These are phyloP conservation scores for Chondrosia reniformis DNA, from an alignment of 37 sponge, comb jelly and placozoan species.

Conservation along the genomic window DNA sequence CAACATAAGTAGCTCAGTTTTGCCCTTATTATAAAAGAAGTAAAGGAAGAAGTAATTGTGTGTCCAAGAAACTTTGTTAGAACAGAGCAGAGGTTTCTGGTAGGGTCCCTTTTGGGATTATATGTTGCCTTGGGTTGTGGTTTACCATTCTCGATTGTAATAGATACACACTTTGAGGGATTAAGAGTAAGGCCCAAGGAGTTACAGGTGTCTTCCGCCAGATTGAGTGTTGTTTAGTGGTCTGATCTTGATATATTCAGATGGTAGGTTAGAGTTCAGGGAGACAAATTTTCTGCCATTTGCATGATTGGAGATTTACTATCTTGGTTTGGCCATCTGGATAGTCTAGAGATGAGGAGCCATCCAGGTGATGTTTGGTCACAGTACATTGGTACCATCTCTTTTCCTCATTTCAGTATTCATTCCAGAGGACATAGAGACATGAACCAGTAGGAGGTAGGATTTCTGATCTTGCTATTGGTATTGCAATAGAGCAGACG, in stretches of 20 bases:
- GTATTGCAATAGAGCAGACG: neutral
- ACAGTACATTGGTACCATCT: neutral
- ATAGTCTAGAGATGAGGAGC: neutral
- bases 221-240: neutral
- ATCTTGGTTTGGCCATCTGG: neutral
- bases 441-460: neutral
- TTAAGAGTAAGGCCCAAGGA: neutral
- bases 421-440: neutral
- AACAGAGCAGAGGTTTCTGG: neutral
- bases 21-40: no score
- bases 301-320: neutral
- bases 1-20: no score
- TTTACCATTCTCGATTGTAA: neutral
- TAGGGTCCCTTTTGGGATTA: neutral
- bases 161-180: neutral
- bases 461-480: neutral
- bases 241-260: neutral
- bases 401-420: neutral
- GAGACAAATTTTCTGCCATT: neutral
- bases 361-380: neutral
- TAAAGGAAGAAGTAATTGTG: no score
- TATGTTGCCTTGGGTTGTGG: neutral
- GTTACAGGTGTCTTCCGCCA: neutral
- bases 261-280: neutral
- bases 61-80: constrained; percentile 1